Evolutionary conservation across 1,140 invertebrate species (phyloP).

Genomic region (Cydia pomonella): DNA sequence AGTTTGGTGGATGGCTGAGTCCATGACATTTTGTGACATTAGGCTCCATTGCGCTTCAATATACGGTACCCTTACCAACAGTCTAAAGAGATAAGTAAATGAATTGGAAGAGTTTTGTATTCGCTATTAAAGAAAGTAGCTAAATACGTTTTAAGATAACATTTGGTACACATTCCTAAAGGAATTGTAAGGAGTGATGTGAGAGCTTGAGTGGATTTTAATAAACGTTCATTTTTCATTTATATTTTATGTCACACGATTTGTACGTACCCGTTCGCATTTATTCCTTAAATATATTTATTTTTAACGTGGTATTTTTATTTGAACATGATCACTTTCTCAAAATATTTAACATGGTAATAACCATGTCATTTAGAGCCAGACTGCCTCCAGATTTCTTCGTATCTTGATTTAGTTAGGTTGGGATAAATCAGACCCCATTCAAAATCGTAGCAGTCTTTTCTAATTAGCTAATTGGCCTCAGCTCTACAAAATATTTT

Average conservation of each 20-base stretch:
- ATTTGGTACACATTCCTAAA: conserved; percentile 36
- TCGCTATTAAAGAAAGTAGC: conserved; percentile 43
- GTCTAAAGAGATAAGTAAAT: conserved; percentile 78
- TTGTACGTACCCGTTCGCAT: background rate
- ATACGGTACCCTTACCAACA: conserved; percentile 61
- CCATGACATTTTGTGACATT: conserved; percentile 73
- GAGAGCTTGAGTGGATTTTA: conserved; percentile 36
- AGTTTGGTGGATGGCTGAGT: conserved; percentile 62
- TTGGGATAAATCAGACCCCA: background rate
- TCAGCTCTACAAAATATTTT: background rate
- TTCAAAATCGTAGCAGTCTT: background rate
- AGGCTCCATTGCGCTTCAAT: conserved; percentile 76
- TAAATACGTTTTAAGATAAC: conserved; percentile 40
- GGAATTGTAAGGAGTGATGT: background rate
- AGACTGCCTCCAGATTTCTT: background rate
- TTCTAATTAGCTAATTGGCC: background rate
- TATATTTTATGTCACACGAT: conserved; percentile 5
- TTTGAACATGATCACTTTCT: no score
- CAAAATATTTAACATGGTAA: no score
- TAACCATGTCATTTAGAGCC: no score
- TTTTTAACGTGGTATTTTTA: background rate
- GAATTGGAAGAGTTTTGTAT: conserved; percentile 74
- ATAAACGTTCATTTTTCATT: conserved; percentile 35
- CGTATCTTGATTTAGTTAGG: background rate
- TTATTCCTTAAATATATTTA: background rate